These are phyloP conservation scores for Drosophila saltans DNA, from an alignment of 1,140 invertebrate genomes.

Conservation along the genomic window DNA sequence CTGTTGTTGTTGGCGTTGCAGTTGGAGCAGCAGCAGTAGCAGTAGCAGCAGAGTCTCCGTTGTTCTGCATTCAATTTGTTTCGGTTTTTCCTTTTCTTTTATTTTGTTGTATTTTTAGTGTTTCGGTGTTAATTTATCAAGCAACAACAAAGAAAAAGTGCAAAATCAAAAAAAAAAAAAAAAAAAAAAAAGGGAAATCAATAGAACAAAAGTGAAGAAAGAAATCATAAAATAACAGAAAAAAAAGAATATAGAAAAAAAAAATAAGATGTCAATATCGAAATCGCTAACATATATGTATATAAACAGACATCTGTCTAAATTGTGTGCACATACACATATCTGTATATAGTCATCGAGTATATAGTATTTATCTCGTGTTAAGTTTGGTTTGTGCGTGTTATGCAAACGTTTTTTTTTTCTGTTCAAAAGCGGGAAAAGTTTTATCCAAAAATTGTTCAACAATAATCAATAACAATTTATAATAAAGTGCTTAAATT, in stretches of 20 bases:
- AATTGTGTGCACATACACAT: background rate
- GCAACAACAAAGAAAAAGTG: slow-evolving; percentile 17
- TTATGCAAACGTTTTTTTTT: slow-evolving; percentile 69
- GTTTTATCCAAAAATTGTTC: slow-evolving; percentile 24
- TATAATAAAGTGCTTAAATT: background rate
- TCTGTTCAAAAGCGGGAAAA: background rate
- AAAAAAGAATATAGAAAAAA: slow-evolving; percentile 1
- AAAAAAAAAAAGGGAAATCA: slow-evolving; percentile 30
- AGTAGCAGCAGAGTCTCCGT: slow-evolving; percentile 6
- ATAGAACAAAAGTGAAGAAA: slow-evolving; percentile 33
- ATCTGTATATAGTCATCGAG: background rate
- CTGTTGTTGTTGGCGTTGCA: slow-evolving; percentile 17
- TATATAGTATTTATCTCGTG: slow-evolving; percentile 29
- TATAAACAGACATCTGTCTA: slow-evolving; percentile 4
- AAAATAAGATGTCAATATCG: slow-evolving; percentile 18
- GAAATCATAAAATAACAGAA: background rate
- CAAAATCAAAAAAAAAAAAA: slow-evolving; percentile 12
- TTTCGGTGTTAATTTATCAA: slow-evolving; percentile 43
- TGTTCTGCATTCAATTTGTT: slow-evolving; percentile 21
- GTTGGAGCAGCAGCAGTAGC: background rate
- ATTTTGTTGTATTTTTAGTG: slow-evolving; percentile 35
- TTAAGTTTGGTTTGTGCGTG: slow-evolving; percentile 60
- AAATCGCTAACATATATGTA: slow-evolving; percentile 4
- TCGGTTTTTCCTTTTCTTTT: slow-evolving; percentile 22
- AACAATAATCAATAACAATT: slow-evolving; percentile 15